phyloP scores from a whole-genome alignment of 2,113 vertebrate species.

The Cynocephalus volans region DNA sequence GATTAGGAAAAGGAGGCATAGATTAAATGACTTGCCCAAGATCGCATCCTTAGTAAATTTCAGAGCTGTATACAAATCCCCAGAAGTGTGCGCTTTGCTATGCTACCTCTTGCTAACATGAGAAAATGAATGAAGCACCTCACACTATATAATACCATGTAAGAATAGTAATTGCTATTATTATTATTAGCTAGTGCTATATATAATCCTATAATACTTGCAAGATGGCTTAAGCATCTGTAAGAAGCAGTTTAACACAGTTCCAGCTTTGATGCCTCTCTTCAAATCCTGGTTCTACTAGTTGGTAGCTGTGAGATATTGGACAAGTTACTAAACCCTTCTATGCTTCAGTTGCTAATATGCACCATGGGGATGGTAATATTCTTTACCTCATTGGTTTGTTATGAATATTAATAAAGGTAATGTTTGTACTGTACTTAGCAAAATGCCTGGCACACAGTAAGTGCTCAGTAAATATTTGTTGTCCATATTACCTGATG shows the following conservation, averaged over 20 bases:
- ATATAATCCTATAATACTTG: slow-evolving; percentile 17
- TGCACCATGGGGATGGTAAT: not conserved
- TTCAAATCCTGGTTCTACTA: slow-evolving; percentile 31
- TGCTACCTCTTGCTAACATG: not conserved
- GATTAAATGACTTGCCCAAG: slow-evolving; percentile 28
- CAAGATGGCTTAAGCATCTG: slow-evolving; percentile 5
- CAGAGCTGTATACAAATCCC: not conserved
- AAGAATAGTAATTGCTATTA: not conserved
- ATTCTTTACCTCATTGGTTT: slow-evolving; percentile 9
- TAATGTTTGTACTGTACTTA: not conserved
- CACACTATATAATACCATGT: not conserved
- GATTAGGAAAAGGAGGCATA: not conserved
- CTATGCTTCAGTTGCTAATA: not conserved
- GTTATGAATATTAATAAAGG: slow-evolving; percentile 35
- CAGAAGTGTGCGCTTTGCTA: not conserved
- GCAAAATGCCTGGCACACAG: not conserved
- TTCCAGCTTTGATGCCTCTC: not conserved
- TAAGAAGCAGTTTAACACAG: not conserved
- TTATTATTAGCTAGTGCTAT: not conserved
- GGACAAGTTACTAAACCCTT: not conserved
- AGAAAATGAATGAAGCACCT: not conserved
- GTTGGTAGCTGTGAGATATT: not conserved
- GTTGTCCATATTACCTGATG: slow-evolving; percentile 33
- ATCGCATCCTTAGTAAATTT: not conserved
- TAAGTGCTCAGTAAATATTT: slow-evolving; percentile 45